Evolutionary conservation across 2,888 invertebrate genomes (phyloP).

Genomic region (Folsomia manolachei): DNA sequence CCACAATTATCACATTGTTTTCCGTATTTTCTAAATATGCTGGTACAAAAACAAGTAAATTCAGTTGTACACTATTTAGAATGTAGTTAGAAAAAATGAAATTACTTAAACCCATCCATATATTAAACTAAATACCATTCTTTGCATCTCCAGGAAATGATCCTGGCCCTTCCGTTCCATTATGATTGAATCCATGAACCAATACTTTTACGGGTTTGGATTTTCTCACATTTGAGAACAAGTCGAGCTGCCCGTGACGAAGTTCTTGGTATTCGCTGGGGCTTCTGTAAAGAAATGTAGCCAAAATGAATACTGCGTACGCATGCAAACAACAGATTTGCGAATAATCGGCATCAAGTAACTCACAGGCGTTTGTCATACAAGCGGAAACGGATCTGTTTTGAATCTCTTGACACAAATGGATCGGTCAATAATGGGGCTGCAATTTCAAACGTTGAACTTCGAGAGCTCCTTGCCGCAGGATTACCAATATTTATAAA

Average conservation of each 20-base stretch:
- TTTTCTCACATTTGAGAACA: constrained; percentile 16
- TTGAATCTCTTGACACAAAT: constrained; percentile 30
- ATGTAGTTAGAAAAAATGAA: neutral
- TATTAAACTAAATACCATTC: constrained; percentile 30
- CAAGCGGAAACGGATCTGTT: constrained; percentile 29
- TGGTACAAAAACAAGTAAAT: constrained; percentile 50
- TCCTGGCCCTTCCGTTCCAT: constrained; percentile 23
- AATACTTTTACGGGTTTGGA: constrained; percentile 30
- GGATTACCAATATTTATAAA: neutral
- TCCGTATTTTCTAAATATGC: constrained; percentile 61
- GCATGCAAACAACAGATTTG: neutral
- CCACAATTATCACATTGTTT: constrained; percentile 64
- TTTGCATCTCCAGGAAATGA: constrained; percentile 35
- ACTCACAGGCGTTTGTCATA: constrained; percentile 33
- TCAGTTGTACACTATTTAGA: neutral
- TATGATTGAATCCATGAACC: constrained; percentile 40
- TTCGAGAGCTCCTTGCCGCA: neutral
- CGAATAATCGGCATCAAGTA: neutral
- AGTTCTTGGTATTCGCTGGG: constrained; percentile 28
- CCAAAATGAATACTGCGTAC: too few relatives aligned
- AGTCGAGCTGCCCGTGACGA: constrained; percentile 17
- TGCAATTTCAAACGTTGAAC: neutral
- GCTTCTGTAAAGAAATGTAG: constrained; percentile 21
- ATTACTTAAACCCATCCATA: neutral
- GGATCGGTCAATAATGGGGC: constrained; percentile 8